A percentile compares a stretch with the other conserved stretches of the same genome.
These are phyloP conservation scores for Pempheris klunzingeri DNA, from an alignment of 2,797 vertebrate genomes.

Conservation along the genomic window DNA sequence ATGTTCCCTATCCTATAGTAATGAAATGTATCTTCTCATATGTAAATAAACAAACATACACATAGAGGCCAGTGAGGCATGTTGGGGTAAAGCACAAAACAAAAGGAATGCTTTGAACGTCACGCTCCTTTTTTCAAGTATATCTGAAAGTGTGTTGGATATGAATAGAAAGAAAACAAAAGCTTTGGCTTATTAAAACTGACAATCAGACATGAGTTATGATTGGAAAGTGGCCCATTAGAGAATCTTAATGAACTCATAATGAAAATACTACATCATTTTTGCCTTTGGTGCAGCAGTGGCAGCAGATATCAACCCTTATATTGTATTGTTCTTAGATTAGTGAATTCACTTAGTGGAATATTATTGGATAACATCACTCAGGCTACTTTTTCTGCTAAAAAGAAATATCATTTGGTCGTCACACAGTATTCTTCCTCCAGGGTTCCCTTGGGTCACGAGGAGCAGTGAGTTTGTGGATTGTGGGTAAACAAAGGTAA, in stretches of 20 bases:
- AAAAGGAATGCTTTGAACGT: constrained; percentile 10
- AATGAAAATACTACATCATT: constrained; percentile 21
- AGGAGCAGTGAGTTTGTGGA: background rate
- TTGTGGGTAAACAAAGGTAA: constrained; percentile 21
- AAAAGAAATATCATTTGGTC: background rate
- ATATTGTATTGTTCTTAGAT: constrained; percentile 22
- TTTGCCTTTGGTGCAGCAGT: constrained; percentile 16
- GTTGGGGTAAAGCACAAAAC: background rate
- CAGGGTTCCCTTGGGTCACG: background rate
- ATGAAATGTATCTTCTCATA: background rate
- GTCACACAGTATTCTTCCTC: background rate
- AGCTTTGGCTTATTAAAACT: constrained; percentile 6
- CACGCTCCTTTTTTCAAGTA: background rate
- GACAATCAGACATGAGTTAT: constrained; percentile 30
- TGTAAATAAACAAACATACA: constrained; percentile 9
- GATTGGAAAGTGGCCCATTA: constrained; percentile 20
- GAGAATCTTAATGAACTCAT: constrained; percentile 19
- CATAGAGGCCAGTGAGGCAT: background rate
- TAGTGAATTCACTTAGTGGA: constrained; percentile 20
- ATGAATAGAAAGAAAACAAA: constrained; percentile 30
- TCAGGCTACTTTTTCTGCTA: background rate
- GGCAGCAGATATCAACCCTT: constrained; percentile 7
- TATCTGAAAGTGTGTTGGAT: background rate
- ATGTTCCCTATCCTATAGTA: background rate
- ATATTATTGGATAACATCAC: constrained; percentile 10